Evolutionary conservation across 2,797 vertebrate genomes (phyloP).

Genomic region (Xenopus petersii): DNA sequence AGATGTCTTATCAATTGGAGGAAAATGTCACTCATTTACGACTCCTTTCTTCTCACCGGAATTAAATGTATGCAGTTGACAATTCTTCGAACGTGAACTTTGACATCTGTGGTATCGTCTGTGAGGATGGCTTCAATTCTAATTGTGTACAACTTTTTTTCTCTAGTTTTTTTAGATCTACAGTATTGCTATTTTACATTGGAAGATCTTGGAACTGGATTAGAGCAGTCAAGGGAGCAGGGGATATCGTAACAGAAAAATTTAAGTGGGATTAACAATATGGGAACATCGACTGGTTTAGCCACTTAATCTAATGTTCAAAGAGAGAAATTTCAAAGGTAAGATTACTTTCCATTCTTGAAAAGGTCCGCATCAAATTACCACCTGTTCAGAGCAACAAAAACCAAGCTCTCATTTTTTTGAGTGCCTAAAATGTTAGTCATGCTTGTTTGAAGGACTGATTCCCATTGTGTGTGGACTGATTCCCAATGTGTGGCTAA

Average conservation of each 20-base stretch:
- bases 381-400: too few species aligned
- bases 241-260: constrained; percentile 43
- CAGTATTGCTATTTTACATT: constrained; percentile 48
- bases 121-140: constrained; percentile 30
- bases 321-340: constrained; percentile 34
- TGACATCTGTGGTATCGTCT: constrained; percentile 21
- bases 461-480: too few species aligned
- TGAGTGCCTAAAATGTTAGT: too few species aligned
- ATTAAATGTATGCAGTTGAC: constrained; percentile 10
- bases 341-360: constrained; percentile 46
- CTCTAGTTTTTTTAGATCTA: constrained; percentile 50
- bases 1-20: neutral
- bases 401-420: too few species aligned
- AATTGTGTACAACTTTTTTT: constrained; percentile 44
- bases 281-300: constrained; percentile 37
- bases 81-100: constrained; percentile 28
- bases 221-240: constrained; percentile 49
- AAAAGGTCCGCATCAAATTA: neutral
- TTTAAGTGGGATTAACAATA: constrained; percentile 36
- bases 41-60: constrained; percentile 7
- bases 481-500: too few species aligned
- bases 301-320: constrained; percentile 39
- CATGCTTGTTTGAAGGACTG: too few species aligned
- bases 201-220: constrained; percentile 47
- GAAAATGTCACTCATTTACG: neutral